Conservation (phyloP, 2,113 vertebrate genomes). For the Ibidorhyncha struthersii region DNA sequence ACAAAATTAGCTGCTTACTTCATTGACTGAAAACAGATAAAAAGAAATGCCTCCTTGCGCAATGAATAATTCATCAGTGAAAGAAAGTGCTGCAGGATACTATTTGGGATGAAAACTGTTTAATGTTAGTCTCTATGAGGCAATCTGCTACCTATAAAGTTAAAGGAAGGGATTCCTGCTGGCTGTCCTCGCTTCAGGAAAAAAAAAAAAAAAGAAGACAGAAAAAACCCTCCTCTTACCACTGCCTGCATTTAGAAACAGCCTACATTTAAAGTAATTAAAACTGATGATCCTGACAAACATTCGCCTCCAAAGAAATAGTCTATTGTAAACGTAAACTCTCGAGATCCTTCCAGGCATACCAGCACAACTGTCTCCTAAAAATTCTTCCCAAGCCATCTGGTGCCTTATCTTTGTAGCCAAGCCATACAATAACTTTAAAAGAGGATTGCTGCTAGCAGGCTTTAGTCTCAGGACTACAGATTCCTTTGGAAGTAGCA, state of each 20-base stretch:
- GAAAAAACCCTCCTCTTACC: neutral
- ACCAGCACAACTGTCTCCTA: slow-evolving; percentile 54
- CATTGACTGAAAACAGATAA: neutral
- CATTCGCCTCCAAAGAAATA: slow-evolving; percentile 40
- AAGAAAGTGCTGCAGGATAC: neutral
- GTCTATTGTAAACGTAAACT: slow-evolving; percentile 46
- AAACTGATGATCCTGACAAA: slow-evolving; percentile 49
- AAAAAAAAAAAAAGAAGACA: neutral
- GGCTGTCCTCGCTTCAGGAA: neutral
- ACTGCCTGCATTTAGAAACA: slow-evolving; percentile 40
- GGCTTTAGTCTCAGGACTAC: neutral
- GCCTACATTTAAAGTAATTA: slow-evolving; percentile 50
- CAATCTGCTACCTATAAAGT: neutral
- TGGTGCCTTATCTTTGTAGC: slow-evolving; percentile 64
- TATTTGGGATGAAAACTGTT: neutral
- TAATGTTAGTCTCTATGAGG: neutral
- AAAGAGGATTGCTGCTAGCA: slow-evolving; percentile 16
- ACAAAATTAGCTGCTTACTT: neutral
- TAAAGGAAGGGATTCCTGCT: neutral
- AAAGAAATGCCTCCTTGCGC: neutral
- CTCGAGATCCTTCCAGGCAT: slow-evolving; percentile 45
- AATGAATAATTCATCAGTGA: neutral
- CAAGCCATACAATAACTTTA: slow-evolving; percentile 65
- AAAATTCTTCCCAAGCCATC: slow-evolving; percentile 70
- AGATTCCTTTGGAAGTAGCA: neutral